Evolutionary conservation across 2,888 invertebrate genomes (phyloP).

Genomic region (Alviniconcha strummeri): DNA sequence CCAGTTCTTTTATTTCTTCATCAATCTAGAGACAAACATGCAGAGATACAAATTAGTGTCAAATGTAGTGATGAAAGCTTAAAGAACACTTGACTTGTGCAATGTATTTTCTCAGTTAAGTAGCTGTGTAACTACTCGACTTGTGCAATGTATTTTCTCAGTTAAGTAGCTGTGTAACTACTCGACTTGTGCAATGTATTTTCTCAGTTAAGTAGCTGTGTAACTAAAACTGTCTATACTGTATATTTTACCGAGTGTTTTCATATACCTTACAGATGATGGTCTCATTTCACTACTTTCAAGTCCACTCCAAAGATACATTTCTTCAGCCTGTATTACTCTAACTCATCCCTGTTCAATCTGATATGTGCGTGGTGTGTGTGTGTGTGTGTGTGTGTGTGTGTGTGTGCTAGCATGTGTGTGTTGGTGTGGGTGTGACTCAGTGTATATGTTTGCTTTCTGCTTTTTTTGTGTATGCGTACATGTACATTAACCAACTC

Average conservation of each 20-base stretch:
- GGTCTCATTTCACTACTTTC: too few species aligned
- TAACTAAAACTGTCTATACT: neutral
- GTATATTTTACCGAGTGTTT: too few species aligned
- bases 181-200: neutral
- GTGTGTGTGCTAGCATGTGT: too few species aligned
- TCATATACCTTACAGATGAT: too few species aligned
- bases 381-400: too few species aligned
- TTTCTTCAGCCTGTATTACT: neutral
- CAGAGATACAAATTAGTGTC: too few species aligned
- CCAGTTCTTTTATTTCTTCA: constrained; percentile 10
- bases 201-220: neutral
- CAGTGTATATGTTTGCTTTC: too few species aligned
- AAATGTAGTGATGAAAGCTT: neutral
- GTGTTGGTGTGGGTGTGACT: too few species aligned
- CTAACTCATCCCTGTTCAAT: neutral
- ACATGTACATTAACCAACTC: neutral
- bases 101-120: neutral
- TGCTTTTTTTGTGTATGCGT: too few species aligned
- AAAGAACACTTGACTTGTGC: neutral
- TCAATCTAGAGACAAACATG: constrained; percentile 19
- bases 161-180: neutral
- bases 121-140: neutral
- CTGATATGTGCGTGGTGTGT: neutral
- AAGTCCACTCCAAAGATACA: neutral
- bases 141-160: too few species aligned